Evolutionary conservation across 2,113 vertebrate genomes (phyloP).

Genomic region (Solea senegalensis): DNA sequence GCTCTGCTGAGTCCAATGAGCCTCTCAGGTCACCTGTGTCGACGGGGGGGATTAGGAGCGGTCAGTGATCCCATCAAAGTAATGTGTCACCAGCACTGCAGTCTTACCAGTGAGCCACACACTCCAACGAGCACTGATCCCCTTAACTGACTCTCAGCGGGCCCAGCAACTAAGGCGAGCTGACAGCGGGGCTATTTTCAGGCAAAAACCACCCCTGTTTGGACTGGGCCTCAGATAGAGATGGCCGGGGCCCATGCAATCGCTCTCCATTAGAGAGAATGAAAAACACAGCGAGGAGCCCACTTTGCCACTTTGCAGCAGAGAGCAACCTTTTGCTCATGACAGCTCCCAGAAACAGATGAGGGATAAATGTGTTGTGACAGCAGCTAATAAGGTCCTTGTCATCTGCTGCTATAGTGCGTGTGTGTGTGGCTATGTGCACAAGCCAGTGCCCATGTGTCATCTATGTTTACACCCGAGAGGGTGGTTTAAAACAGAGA

Average conservation of each 20-base stretch:
- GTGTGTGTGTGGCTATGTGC: slow-evolving; percentile 3
- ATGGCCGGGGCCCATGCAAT: slow-evolving; percentile 81
- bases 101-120: slow-evolving; percentile 73
- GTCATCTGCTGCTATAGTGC: slow-evolving; percentile 58
- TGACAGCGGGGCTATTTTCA: slow-evolving; percentile 77
- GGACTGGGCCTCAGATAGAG: slow-evolving; percentile 77
- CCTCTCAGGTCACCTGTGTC: slow-evolving; percentile 73
- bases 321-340: slow-evolving; percentile 79
- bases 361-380: slow-evolving; percentile 85
- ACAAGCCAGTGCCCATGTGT: slow-evolving; percentile 12
- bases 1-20: slow-evolving; percentile 45
- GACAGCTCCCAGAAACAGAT: slow-evolving; percentile 77
- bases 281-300: slow-evolving; percentile 77
- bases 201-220: slow-evolving; percentile 76
- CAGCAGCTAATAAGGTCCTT: slow-evolving; percentile 82
- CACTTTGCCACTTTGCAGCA: slow-evolving; percentile 74
- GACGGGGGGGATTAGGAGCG: slow-evolving; percentile 60
- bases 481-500: slow-evolving; percentile 25
- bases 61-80: slow-evolving; percentile 65
- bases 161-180: slow-evolving; percentile 53
- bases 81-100: slow-evolving; percentile 59
- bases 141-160: slow-evolving; percentile 79
- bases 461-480: slow-evolving; percentile 18
- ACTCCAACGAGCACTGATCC: slow-evolving; percentile 83
- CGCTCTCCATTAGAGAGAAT: slow-evolving; percentile 82